Percentiles rank a stretch among this genome's conserved stretches.
phyloP scores from a whole-genome alignment of 1,140 invertebrate genomes.

The Ostrea edulis region DNA sequence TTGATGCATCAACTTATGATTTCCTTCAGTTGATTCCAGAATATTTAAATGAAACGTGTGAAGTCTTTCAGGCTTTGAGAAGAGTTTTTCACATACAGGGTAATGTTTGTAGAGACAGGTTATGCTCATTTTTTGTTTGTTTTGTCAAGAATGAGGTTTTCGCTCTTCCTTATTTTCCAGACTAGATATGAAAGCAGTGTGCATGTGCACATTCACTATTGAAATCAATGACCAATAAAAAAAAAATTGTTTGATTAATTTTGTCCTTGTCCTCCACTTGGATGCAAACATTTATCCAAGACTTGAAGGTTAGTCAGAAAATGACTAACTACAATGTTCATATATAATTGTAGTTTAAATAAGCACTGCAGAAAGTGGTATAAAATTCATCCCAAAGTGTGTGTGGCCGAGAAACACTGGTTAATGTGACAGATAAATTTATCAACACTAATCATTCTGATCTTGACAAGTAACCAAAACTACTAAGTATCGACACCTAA shows the following conservation, averaged over 20 bases:
- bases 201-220: no score
- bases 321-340: no score
- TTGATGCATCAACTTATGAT: not conserved
- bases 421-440: no score
- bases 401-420: no score
- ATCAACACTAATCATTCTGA: no score
- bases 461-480: no score
- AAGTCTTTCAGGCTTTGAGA: not conserved
- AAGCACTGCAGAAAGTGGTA: no score
- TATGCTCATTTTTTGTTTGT: not conserved
- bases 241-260: not conserved
- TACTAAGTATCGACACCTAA: no score
- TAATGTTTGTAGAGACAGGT: not conserved
- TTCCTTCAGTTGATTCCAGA: not conserved
- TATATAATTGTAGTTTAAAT: no score
- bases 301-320: no score
- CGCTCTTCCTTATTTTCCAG: not conserved
- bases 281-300: not conserved
- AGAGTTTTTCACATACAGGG: not conserved
- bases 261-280: not conserved
- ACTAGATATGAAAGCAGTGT: not conserved
- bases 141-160: slow-evolving; percentile 19
- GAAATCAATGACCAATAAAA: not conserved
- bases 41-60: not conserved
- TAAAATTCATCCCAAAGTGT: no score